Conservation (phyloP, 2,888 invertebrate species). For the Alentia gelatinosa region DNA sequence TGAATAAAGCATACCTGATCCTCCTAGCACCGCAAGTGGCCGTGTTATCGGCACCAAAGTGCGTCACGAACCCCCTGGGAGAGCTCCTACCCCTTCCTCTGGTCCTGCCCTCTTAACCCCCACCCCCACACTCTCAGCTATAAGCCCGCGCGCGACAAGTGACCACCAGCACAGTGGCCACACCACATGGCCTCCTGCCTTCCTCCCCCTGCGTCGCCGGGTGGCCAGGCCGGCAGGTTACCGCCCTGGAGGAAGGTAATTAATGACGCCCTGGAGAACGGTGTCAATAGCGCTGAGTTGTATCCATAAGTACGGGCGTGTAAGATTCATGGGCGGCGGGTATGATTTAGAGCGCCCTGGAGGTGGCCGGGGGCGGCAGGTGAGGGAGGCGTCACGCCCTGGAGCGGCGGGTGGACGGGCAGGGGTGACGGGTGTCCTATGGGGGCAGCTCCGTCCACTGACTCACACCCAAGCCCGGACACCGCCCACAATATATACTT, state of each 20-base stretch:
- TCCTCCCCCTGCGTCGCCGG: not conserved
- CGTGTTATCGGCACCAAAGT: slow-evolving; percentile 31
- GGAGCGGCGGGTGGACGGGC: not conserved
- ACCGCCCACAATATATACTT: too few species aligned
- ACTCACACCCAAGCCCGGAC: too few species aligned
- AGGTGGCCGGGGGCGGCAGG: not conserved
- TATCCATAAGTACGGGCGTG: slow-evolving; percentile 47
- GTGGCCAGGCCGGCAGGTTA: not conserved
- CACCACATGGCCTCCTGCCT: not conserved
- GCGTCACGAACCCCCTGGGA: not conserved
- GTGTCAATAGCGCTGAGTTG: slow-evolving; percentile 49
- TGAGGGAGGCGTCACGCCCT: not conserved
- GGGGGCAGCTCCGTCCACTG: not conserved
- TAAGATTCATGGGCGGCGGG: slow-evolving; percentile 41
- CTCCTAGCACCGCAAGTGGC: slow-evolving; percentile 21
- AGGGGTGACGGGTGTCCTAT: not conserved
- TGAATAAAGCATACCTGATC: slow-evolving; percentile 44
- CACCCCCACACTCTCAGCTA: not conserved
- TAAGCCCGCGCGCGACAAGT: too few species aligned
- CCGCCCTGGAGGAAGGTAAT: not conserved
- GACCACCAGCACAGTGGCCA: not conserved
- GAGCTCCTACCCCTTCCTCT: not conserved
- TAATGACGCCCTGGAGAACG: slow-evolving; percentile 34
- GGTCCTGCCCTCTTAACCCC: not conserved
- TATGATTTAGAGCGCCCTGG: slow-evolving; percentile 38